These are phyloP conservation scores for Sebastes fasciatus DNA, from an alignment of 2,113 vertebrate genomes.

Conservation along the genomic window DNA sequence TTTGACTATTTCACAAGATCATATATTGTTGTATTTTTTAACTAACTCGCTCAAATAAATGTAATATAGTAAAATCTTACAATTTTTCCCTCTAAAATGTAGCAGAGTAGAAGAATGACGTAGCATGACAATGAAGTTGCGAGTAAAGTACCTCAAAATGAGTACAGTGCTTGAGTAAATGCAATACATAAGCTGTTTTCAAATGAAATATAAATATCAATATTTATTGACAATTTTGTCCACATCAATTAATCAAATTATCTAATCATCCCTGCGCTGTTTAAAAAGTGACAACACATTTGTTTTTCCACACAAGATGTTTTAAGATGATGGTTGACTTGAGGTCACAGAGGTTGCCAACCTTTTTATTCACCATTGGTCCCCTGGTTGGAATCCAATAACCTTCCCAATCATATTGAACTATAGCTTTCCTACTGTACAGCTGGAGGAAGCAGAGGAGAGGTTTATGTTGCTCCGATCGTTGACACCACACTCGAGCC, in stretches of 20 bases:
- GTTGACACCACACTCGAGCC: conserved; percentile 36
- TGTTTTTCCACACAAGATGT: not conserved
- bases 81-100: not conserved
- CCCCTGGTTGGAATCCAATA: conserved; percentile 35
- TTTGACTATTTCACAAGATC: not conserved
- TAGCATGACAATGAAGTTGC: not conserved
- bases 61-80: not conserved
- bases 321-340: conserved; percentile 8
- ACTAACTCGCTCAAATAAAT: not conserved
- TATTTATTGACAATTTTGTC: conserved; percentile 22
- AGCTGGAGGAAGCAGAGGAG: conserved; percentile 30
- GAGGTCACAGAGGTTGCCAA: conserved; percentile 11
- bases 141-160: not conserved
- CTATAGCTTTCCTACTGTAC: conserved; percentile 21
- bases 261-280: not conserved
- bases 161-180: not conserved
- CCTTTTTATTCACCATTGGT: conserved; percentile 29
- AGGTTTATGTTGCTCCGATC: conserved; percentile 22
- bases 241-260: conserved; percentile 2
- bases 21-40: not conserved
- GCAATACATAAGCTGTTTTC: not conserved
- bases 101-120: not conserved
- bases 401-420: conserved; percentile 23
- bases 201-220: not conserved
- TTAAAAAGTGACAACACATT: not conserved